Conservation (phyloP, 2,797 vertebrate species). For the Emydoidea blandingii region DNA sequence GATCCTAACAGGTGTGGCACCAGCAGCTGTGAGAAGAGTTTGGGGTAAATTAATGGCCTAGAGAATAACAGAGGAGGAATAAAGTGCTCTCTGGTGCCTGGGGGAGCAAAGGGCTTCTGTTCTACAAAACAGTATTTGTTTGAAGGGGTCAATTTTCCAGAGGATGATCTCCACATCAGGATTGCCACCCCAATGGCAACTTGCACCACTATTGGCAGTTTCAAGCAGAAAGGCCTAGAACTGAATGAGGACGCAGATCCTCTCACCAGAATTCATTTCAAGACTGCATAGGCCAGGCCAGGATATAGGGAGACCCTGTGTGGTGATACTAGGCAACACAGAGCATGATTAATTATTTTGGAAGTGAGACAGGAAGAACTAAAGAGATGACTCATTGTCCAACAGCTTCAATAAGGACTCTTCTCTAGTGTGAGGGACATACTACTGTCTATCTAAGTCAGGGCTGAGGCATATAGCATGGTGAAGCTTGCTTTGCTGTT, state of each 20-base stretch:
- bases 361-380: not conserved
- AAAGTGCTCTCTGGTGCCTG: not conserved
- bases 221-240: not conserved
- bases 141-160: not conserved
- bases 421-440: not conserved
- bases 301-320: too few relatives aligned
- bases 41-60: not conserved
- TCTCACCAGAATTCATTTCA: not conserved
- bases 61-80: not conserved
- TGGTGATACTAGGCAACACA: not conserved
- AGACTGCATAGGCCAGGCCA: not conserved
- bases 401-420: not conserved
- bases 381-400: not conserved
- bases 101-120: not conserved
- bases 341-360: not conserved
- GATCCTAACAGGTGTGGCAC: not conserved
- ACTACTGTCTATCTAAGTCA: not conserved
- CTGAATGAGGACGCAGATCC: not conserved
- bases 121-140: not conserved
- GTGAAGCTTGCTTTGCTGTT: not conserved
- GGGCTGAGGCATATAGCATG: not conserved
- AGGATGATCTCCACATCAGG: rapidly evolving
- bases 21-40: not conserved
- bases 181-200: not conserved
- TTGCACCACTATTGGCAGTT: not conserved